Evolutionary conservation across 2,888 invertebrate species (phyloP), one percentile per base, ranked within the genome.

Genomic region (Caenorhabditis afra): DNA sequence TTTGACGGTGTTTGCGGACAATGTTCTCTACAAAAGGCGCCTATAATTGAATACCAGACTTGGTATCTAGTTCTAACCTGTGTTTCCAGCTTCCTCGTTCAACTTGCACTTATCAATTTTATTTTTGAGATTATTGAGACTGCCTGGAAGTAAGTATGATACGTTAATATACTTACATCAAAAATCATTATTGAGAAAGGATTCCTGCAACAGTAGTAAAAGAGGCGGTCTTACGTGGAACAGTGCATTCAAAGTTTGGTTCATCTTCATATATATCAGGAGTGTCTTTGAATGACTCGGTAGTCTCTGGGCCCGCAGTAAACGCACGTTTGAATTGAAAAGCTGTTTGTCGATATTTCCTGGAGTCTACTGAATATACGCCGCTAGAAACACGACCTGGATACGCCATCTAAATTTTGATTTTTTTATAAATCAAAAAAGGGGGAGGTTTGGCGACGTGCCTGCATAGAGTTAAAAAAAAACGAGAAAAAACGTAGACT

Each of bases 211-310:
- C n/a, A n/a, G n/a, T n/a, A 29, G 7, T 29, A 29, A 29, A 29
- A 5, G 7, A 29, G 7, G 7, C 29, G 4, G 4, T n/a, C 61
- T n/a, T 22, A 62, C 62, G 49, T 62, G 50, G 58, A 4, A 57
- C 64, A 14, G 45, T 11, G 23, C 74, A 74, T 59, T 49, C 66
- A 14, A 18, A 16, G 8, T 35, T 39, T 1, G 67, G 57, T n/a
- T 78, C 81, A 18, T 75, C 70, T 3, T 66, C 78, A 23, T 78
- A 81, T 4, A 78, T 22, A 58, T 81, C 78, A n/a, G 81, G 74
- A 23, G 81, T 81, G 35, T 79, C 79, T 35, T 55, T 66, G 47
- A 67, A 67, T n/a, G 68, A 12, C 23, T 45, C 41, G 10, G 35
- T 4, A 12, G 37, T 8, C 8, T 49, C 37, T 20, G 8, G 14